Evolutionary conservation across 2,113 vertebrate genomes (phyloP), one percentile per base, ranked within the genome.

Genomic region (Meleagris gallopavo): DNA sequence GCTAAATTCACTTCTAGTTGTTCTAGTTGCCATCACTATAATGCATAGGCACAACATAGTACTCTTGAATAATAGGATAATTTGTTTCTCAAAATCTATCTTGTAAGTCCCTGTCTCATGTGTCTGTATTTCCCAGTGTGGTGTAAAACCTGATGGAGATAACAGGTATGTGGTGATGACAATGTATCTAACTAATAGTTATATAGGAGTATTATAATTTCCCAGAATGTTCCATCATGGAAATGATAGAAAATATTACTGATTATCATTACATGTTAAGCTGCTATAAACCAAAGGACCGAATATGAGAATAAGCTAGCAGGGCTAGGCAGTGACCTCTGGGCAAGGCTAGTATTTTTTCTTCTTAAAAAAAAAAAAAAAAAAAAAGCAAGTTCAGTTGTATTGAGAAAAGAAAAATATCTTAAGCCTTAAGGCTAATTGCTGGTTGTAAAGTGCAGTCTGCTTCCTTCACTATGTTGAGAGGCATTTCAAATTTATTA

Each of bases 391-490:
- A 15, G 18, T 76, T 61, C 6, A 80, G 74, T 73, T 78, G 50
- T 38, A 52, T 13, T 65, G 25, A 70, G 58, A 36, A 60, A 69
- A 92, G 52, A 80, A 94, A 90, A 83, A 95, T 92, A 90, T 50
- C 48, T 94, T 36, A 89, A 96, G 57, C 12, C 71, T 48, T 61
- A 20, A 89, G 64, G 94, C 72, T 96, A 94, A 94, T 88, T 91
- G 48, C 60, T 91, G n/a, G 43, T 83, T 93, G 22, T 92, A 89
- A 97, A 96, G 27, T 72, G 14, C 50, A 81, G 70, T 38, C 91
- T 90, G 29, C 52, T 95, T 94, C 57, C 78, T 13, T 94, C 12
- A 73, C 22, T 32, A 43, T 7, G 79, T 48, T 76, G 64, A 94
- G 32, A 93, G 40, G 34, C 3, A 3, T 54, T 87, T 81, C 34